Base-by-base conservation (phyloP, 2,113 vertebrate species). In the Gymnorhina tibicen region DNA sequence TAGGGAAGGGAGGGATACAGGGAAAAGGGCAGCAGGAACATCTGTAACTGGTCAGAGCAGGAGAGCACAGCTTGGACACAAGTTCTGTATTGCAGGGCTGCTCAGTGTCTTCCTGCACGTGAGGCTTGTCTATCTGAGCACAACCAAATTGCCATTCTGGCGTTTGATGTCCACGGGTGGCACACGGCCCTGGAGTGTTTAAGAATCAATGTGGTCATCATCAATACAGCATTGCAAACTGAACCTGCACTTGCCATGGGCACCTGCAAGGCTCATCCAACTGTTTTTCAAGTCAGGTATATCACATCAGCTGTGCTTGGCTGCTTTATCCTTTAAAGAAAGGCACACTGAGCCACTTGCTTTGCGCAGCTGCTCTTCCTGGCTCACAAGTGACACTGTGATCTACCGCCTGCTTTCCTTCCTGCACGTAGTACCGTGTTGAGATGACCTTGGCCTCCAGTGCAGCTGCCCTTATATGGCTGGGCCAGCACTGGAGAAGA, bases 391-490 rank as follows among this genome's bases (percentile, higher is more conserved):
- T 55, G 47, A 19, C 22, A 13, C 72, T 32, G 20, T 75, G 62
- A 28, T 60, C 13, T 47, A 6, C 35, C 5, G 5, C 14, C 41
- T 62, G 35, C 55, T 49, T 55, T 62, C 35, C 41, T 49, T 69
- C 35, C 63, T 63, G 49, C 49, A 55, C 0, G 0, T 23, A n/a
- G 23, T 26, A n/a, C 37, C 41, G 21, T 21, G 16, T 46, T 14
- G 33, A 33, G 23, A 39, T 60, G 46, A 28, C 46, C 52, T 82
- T 46, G 37, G n/a, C 39, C 30, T 55, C 28, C 19, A 35, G 47
- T 32, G 47, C 53, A 62, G 41, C n/a, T 76, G 32, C 55, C 22
- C 17, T 37, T 49, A 16, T 37, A 24, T 14, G 27, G 56, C 63
- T 63, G 26, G 32, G 32, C 18, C 41, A 49, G 64, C 27, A 11